These are phyloP conservation scores for Philopedon plagiatum DNA, from an alignment of 2,888 invertebrate genomes.

Conservation along the genomic window DNA sequence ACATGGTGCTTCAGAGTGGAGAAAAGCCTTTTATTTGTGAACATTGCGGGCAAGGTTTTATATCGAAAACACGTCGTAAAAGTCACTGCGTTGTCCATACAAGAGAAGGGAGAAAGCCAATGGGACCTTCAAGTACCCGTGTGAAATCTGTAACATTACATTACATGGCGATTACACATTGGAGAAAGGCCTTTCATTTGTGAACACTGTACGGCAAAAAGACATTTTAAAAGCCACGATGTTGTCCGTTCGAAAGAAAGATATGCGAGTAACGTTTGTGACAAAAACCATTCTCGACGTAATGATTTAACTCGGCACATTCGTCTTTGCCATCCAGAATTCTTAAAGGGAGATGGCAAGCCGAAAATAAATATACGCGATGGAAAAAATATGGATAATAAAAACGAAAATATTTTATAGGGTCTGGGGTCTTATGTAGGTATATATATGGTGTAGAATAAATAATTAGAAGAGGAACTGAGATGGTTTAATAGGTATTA, in stretches of 20 bases:
- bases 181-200: constrained; percentile 52
- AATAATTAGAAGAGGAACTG: too few species aligned
- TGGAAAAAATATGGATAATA: not conserved
- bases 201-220: constrained; percentile 58
- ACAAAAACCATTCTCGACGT: too few species aligned
- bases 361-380: too few species aligned
- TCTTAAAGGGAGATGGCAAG: not conserved
- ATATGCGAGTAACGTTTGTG: not conserved
- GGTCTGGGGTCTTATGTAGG: too few species aligned
- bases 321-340: constrained; percentile 51
- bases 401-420: not conserved
- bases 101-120: not conserved
- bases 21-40: constrained; percentile 61
- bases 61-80: constrained; percentile 54
- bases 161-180: constrained; percentile 40
- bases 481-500: too few species aligned
- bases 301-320: constrained; percentile 37
- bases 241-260: constrained; percentile 43
- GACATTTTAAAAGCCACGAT: constrained; percentile 14
- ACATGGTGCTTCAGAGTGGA: constrained; percentile 56
- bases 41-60: constrained; percentile 66
- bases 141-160: constrained; percentile 62
- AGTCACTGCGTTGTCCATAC: constrained; percentile 3
- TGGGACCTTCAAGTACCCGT: constrained; percentile 53
- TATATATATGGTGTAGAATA: too few species aligned